Base-by-base conservation (phyloP, 2,888 invertebrate genomes). In the Hirtodrosophila trivittata region DNA sequence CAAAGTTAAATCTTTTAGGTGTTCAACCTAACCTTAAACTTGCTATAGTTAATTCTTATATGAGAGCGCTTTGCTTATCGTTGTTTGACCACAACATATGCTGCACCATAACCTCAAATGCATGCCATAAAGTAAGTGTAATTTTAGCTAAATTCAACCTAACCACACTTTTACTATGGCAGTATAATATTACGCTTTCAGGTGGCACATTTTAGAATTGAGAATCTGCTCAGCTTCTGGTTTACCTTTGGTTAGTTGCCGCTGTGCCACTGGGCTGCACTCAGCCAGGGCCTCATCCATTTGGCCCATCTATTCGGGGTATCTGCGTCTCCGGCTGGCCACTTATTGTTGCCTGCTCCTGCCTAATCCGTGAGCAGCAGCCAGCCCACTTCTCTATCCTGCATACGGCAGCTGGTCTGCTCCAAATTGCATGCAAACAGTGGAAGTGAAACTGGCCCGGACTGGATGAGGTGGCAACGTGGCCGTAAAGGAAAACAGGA, bases 361-460 rank as follows among this genome's bases (percentile, higher is more conserved):
- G 18, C 12, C 52, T 69, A 51, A 65, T 49, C 65, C 59, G 25
- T 5, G 1, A n/a, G n/a, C n/a, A n/a, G n/a, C n/a, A n/a, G n/a
- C n/a, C n/a, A n/a, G n/a, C n/a, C n/a, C n/a, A n/a, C n/a, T 30
- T 35, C 39, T 13, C 39, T 9, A 41, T 16, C 5, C 33, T 51
- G 21, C 10, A 49, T 16, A 45, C 47, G 35, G 26, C 69, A 56
- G 45, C 62, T 66, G 63, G 33, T 52, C 56, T 32, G 52, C 46
- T 28, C 46, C 33, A 62, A 64, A 54, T 65, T 59, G 59, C 66
- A 62, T 63, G 67, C 66, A 66, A 41, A 47, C 51, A 66, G 32
- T 26, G 13, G 16, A 10, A 28, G 16, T 7, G 9, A 5, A 9
- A 8, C 1, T 1, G 9, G 7, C 9, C 9, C 1, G 25, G n/a